Evolutionary conservation across 2,113 vertebrate genomes (phyloP), one percentile per base, ranked within the genome.

Genomic region (Hippocampus mohnikei): DNA sequence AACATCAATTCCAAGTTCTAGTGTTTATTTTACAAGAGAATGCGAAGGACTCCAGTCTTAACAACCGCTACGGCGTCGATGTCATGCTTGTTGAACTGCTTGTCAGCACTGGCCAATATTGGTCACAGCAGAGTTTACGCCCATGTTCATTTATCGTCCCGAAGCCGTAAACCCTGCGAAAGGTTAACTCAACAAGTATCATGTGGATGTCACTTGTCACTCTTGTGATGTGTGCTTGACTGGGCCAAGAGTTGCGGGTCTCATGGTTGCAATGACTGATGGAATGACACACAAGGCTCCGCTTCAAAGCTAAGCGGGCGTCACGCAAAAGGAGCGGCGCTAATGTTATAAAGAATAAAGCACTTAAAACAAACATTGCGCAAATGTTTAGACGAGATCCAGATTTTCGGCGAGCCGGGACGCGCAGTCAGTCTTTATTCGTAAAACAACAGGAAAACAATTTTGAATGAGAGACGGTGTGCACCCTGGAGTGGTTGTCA

Each of bases 241-340:
- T 69, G 59, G 81, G 70, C 48, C 58, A 60, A 72, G 64, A 20
- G 1, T 8, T 12, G 59, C 52, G 25, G 6, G 58, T 48, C 80
- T 72, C 63, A 48, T 33, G 63, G 42, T 16, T 27, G 63, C 42
- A 46, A 27, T 5, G 77, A 64, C 72, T 74, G 77, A 85, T 74
- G 81, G 80, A 84, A 83, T 85, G 83, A 78, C 79, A 72, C 77
- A 64, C 70, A 52, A 20, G 23, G 46, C 44, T 82, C 73, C 60
- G 80, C 82, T 83, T 86, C 72, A 86, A 85, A 86, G 84, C 75
- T n/a, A 53, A 70, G 74, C 20, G 25, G 72, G 82, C 2, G 82
- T 86, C 82, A 83, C 7, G 41, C 46, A 55, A 23, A 67, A 75
- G 81, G 61, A 56, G 29, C 59, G 75, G 3, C 68, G 73, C 78